These are phyloP conservation scores for Melanotaenia parkinsoni DNA, from an alignment of 2,797 vertebrate species.

Conservation along the genomic window DNA sequence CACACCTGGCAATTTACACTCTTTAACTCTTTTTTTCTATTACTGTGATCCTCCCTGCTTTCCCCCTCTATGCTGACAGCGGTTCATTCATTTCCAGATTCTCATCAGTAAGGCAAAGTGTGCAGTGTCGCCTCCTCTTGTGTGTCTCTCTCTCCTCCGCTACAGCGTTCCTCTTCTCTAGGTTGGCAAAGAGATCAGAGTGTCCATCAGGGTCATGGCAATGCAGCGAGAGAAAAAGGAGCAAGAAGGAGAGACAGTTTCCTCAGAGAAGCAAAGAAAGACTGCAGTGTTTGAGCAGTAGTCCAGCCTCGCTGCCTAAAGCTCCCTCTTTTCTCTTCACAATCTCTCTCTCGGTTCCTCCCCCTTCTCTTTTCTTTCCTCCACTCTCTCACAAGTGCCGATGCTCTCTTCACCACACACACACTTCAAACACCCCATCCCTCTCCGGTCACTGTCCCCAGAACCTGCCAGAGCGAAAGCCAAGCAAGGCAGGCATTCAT, in stretches of 20 bases:
- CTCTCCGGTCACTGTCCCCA: conserved; percentile 69
- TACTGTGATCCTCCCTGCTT: conserved; percentile 45
- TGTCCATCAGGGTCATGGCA: conserved; percentile 70
- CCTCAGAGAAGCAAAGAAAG: conserved; percentile 77
- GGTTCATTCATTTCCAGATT: conserved; percentile 75
- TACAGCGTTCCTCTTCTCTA: conserved; percentile 63
- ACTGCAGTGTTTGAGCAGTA: conserved; percentile 81
- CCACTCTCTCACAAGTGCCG: conserved; percentile 53
- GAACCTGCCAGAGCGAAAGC: conserved; percentile 65
- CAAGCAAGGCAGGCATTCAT: conserved; percentile 71
- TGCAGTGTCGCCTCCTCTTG: conserved; percentile 55
- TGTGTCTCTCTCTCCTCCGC: conserved; percentile 42
- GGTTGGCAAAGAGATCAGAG: conserved; percentile 61
- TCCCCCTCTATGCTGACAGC: conserved; percentile 51
- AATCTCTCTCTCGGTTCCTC: conserved; percentile 56
- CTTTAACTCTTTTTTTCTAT: conserved; percentile 50
- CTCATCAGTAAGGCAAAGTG: conserved; percentile 72
- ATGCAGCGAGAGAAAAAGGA: conserved; percentile 37
- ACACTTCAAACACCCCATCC: conserved; percentile 66
- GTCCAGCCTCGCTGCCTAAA: conserved; percentile 77
- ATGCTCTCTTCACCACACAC: conserved; percentile 52
- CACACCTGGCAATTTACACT: conserved; percentile 42
- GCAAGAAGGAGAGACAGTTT: conserved; percentile 55
- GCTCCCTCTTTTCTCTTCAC: conserved; percentile 72
- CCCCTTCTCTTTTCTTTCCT: conserved; percentile 39